Percentiles rank a stretch among this genome's conserved stretches.
Conservation (phyloP, 2,797 vertebrate species). For the Halcyon smyrnensis region DNA sequence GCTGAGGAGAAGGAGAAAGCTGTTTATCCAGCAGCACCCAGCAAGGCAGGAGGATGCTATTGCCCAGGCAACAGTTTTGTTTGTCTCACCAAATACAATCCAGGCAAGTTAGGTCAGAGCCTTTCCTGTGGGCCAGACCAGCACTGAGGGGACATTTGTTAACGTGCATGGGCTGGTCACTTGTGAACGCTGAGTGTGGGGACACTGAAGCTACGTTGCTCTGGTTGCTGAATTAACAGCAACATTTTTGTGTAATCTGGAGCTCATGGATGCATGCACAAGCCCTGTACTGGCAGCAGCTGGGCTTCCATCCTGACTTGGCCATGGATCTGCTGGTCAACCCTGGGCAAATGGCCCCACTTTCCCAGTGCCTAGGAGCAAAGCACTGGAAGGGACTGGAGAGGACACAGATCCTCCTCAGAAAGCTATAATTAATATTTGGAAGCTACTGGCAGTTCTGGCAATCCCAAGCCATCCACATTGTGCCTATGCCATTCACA, state of each 20-base stretch:
- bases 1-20: not conserved
- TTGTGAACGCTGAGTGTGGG: fast-evolving
- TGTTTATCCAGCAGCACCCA: not conserved
- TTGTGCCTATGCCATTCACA: not conserved
- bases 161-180: fast-evolving
- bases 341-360: fast-evolving
- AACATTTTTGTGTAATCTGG: fast-evolving
- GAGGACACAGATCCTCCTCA: not conserved
- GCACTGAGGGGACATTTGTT: fast-evolving
- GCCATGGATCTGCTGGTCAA: fast-evolving
- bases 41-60: not conserved
- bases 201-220: not conserved
- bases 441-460: not conserved
- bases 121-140: not conserved
- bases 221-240: not conserved
- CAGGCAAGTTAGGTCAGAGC: not conserved
- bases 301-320: not conserved
- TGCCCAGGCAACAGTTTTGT: not conserved
- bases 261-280: not conserved
- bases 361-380: not conserved
- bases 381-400: not conserved
- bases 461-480: not conserved
- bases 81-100: not conserved
- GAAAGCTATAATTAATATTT: not conserved
- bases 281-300: not conserved